These are phyloP conservation scores for Cirrhinus mrigala DNA, from an alignment of 2,797 vertebrate species.

Conservation along the genomic window DNA sequence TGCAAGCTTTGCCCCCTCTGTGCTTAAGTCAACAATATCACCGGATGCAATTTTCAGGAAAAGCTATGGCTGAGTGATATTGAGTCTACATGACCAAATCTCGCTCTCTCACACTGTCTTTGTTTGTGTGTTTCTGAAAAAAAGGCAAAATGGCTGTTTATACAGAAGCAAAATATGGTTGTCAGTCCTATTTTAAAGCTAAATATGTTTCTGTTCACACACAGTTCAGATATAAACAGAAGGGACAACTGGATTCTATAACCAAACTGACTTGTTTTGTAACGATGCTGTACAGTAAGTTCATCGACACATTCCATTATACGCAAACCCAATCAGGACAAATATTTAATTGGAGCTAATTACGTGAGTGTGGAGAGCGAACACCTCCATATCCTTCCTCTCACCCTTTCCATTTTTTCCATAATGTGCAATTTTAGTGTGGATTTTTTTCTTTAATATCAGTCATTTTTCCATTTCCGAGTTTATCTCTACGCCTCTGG, in stretches of 20 bases:
- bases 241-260: not conserved
- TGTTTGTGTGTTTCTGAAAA: conserved; percentile 5
- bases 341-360: conserved; percentile 25
- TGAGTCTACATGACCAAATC: conserved; percentile 43
- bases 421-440: conserved; percentile 50
- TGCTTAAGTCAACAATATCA: conserved; percentile 63
- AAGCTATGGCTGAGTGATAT: conserved; percentile 48
- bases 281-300: not conserved
- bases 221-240: not conserved
- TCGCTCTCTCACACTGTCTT: not conserved
- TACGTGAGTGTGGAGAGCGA: conserved; percentile 3
- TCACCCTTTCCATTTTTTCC: not conserved
- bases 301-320: not conserved
- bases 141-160: not conserved
- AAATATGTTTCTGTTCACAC: not conserved
- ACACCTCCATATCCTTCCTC: not conserved
- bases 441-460: conserved; percentile 45
- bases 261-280: conserved; percentile 7
- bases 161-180: not conserved
- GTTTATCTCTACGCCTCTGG: conserved; percentile 65
- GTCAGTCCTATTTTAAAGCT: not conserved
- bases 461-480: conserved; percentile 59
- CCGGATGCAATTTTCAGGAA: conserved; percentile 62
- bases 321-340: conserved; percentile 3
- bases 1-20: conserved; percentile 58